Conservation (phyloP, 2,888 invertebrate species). For the Argynnis bischoffii region DNA sequence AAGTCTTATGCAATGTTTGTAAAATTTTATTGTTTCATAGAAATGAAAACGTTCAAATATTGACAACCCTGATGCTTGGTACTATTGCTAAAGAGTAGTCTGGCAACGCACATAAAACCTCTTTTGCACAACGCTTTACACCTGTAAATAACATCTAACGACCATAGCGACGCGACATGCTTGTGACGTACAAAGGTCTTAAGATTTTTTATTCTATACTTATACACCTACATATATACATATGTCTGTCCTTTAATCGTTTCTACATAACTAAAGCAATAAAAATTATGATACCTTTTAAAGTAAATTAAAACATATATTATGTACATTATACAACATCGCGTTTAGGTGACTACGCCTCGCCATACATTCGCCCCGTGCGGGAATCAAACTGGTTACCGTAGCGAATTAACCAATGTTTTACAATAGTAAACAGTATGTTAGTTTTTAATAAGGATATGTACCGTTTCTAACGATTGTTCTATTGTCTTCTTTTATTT, state of each 20-base stretch:
- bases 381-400: too few relatives aligned
- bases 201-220: conserved; percentile 9
- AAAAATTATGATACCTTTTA: too few relatives aligned
- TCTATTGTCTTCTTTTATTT: too few relatives aligned
- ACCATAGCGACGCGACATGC: conserved; percentile 15
- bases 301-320: too few relatives aligned
- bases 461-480: too few relatives aligned
- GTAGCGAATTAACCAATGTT: too few relatives aligned
- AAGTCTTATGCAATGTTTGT: not conserved
- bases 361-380: too few relatives aligned
- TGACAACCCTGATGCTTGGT: conserved; percentile 14
- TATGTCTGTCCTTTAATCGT: not conserved
- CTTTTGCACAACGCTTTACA: conserved; percentile 17
- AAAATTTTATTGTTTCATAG: not conserved
- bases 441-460: too few relatives aligned
- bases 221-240: not conserved
- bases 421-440: too few relatives aligned
- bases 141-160: conserved; percentile 25
- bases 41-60: too few relatives aligned
- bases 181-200: conserved; percentile 22
- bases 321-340: too few relatives aligned
- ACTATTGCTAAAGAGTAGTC: conserved; percentile 19
- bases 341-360: too few relatives aligned
- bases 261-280: conserved; percentile 3
- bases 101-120: conserved; percentile 13